Base-by-base conservation (phyloP, 1,140 invertebrate genomes). In the Bombus pyrosoma region DNA sequence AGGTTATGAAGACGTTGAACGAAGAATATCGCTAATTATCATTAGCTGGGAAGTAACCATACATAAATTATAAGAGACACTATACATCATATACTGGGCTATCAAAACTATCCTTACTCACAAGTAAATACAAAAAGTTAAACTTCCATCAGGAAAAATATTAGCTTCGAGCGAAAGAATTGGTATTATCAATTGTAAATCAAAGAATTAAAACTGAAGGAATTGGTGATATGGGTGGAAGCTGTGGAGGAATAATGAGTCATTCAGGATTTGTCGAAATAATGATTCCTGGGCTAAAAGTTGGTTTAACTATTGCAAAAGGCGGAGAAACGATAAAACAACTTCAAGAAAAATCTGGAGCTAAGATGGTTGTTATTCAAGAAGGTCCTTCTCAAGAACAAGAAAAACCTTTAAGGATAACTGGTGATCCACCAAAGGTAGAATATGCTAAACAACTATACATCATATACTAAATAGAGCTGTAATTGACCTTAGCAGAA, bases 331-430 rank as follows among this genome's bases (percentile, higher is more conserved):
- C 99, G 0, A 99, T 99, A 87, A 99, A 99, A 92, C 98, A 98
- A 90, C 95, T 99, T 32, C 99, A 99, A 95, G 98, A 99, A 91
- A 98, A 98, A 93, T 98, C 98, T 86, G 98, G 99, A 64, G 99
- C 99, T 1, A 99, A 99, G 95, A 99, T 99, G 99, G 98, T 99
- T 28, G 98, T 99, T 87, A 99, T 99, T 91, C 99, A 99, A 94
- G 98, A 99, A 92, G 98, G 98, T 34, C 98, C 98, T 12, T 97
- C 97, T 94, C 97, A 98, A 92, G 97, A 98, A 97, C 96, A 96
- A 95, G 97, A 97, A 91, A 99, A 98, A 93, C 98, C 98, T 15
- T 94, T 98, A 10, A 96, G 97, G 89, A 99, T 99, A 91, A 98
- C 98, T 83, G 99, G 99, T 47, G 98, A 99, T 92, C 97, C 98